These are phyloP conservation scores for Clytia hemisphaerica DNA, from an alignment of 30 jellyfish, hydroid and myxozoan species.

Conservation along the genomic window DNA sequence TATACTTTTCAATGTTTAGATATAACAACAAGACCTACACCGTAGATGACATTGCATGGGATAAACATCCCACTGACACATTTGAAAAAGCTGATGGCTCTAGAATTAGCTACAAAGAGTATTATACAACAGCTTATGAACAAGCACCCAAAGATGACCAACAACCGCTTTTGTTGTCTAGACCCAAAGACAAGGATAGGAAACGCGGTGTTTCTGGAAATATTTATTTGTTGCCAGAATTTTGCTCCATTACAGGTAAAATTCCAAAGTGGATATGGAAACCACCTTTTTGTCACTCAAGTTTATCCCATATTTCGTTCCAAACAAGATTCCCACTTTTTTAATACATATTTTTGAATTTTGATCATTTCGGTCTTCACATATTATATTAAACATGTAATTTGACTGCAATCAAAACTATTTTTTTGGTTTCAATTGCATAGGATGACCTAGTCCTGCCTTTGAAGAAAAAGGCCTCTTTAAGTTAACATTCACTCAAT, in stretches of 20 bases:
- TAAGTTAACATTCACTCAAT: background rate
- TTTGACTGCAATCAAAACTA: no score
- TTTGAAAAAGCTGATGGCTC: slow-evolving; percentile 54
- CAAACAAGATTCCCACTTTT: no score
- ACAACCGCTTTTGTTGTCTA: slow-evolving; percentile 81
- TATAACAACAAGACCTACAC: slow-evolving; percentile 88
- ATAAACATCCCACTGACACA: slow-evolving; percentile 47
- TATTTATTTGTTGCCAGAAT: slow-evolving; percentile 59
- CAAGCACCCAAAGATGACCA: slow-evolving; percentile 30
- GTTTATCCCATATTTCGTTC: no score
- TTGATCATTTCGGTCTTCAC: background rate
- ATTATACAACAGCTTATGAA: slow-evolving; percentile 52
- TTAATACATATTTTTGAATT: background rate
- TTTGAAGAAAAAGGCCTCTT: no score
- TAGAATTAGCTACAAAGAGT: slow-evolving; percentile 33
- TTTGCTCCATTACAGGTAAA: slow-evolving; percentile 72
- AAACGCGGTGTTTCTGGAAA: slow-evolving; percentile 71
- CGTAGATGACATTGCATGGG: slow-evolving; percentile 83
- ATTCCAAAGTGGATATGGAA: no score
- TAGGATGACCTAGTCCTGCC: no score
- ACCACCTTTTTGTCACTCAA: no score
- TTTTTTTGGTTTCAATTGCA: no score
- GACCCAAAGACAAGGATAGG: slow-evolving; percentile 77
- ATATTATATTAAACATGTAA: no score
- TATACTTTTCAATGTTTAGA: slow-evolving; percentile 35